Evolutionary conservation across 2,888 invertebrate species (phyloP).

Genomic region (Operophtera brumata): DNA sequence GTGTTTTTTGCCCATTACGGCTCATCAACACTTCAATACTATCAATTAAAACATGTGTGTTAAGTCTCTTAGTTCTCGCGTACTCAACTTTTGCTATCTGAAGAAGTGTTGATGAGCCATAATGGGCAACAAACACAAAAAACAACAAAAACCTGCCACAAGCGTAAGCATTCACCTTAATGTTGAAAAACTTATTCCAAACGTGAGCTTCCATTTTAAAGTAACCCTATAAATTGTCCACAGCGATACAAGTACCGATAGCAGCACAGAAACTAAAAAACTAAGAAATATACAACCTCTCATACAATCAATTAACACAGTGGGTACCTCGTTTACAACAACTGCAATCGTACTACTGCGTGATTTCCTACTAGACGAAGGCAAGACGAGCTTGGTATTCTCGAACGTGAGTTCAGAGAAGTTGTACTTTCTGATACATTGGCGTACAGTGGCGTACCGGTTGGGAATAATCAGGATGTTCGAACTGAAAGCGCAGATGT

Average conservation of each 20-base stretch:
- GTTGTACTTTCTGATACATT: neutral
- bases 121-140: too few relatives aligned
- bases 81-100: too few relatives aligned
- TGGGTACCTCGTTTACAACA: neutral
- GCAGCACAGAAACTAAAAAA: neutral
- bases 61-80: too few relatives aligned
- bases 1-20: too few relatives aligned
- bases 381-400: neutral
- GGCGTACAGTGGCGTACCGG: neutral
- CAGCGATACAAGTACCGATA: neutral
- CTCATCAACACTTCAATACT: too few relatives aligned
- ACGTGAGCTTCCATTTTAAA: too few relatives aligned
- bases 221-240: neutral
- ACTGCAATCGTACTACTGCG: neutral
- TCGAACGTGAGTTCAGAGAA: neutral
- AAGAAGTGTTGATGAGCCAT: too few relatives aligned
- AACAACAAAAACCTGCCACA: too few relatives aligned
- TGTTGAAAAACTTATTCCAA: too few relatives aligned
- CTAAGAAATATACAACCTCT: neutral
- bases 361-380: neutral
- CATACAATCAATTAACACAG: neutral
- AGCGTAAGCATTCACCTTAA: too few relatives aligned
- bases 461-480: constrained; percentile 1
- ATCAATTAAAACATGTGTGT: too few relatives aligned
- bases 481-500: neutral